phyloP scores from a whole-genome alignment of 2,888 invertebrate genomes.

The Baccha elongata region DNA sequence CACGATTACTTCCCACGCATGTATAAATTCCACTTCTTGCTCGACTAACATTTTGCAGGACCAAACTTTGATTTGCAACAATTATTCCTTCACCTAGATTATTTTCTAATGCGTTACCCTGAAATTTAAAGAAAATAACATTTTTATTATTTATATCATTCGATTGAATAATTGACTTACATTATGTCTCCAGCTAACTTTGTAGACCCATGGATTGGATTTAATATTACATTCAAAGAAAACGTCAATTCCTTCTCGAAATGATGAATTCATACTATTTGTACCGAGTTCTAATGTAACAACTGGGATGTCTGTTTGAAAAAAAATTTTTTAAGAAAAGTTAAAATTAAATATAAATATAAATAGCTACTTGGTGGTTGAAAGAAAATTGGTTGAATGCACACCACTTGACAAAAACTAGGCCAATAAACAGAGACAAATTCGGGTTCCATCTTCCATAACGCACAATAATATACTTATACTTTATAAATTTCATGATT shows the following conservation, averaged over 20 bases:
- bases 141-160: background rate
- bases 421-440: too few relatives aligned
- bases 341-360: background rate
- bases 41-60: conserved; percentile 92
- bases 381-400: too few relatives aligned
- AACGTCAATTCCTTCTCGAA: conserved; percentile 94
- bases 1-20: conserved; percentile 93
- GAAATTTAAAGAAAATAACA: conserved; percentile 68
- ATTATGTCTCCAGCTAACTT: conserved; percentile 90
- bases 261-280: conserved; percentile 88
- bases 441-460: too few relatives aligned
- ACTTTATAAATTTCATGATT: too few relatives aligned
- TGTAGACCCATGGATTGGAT: conserved; percentile 92
- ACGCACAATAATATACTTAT: too few relatives aligned
- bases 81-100: conserved; percentile 91
- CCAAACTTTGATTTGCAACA: conserved; percentile 94
- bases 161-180: conserved; percentile 84
- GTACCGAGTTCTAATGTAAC: conserved; percentile 92
- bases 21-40: conserved; percentile 91
- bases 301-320: conserved; percentile 89
- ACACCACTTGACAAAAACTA: too few relatives aligned
- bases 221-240: conserved; percentile 96
- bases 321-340: background rate
- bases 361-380: too few relatives aligned
- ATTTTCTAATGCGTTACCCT: conserved; percentile 91